phyloP scores from a whole-genome alignment of 2,797 vertebrate genomes.

The Tiaroga cobitis region DNA sequence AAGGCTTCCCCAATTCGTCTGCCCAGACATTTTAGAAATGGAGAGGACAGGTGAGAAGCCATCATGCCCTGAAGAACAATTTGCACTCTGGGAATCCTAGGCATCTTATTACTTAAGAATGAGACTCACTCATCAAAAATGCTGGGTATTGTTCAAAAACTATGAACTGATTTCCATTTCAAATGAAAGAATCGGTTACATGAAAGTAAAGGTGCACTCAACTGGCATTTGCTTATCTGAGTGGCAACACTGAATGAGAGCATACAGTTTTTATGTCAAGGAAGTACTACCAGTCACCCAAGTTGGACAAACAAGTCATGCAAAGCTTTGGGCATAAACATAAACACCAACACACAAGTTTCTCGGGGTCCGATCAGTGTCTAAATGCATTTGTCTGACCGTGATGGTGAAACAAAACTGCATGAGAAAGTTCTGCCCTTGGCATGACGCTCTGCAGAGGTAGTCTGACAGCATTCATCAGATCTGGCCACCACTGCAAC shows the following conservation, averaged over 20 bases:
- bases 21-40: background rate
- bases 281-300: background rate
- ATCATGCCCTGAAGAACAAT: slow-evolving; percentile 1
- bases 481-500: slow-evolving; percentile 44
- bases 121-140: background rate
- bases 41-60: background rate
- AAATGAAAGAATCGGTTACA: background rate
- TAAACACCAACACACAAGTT: background rate
- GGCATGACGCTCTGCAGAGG: slow-evolving; percentile 23
- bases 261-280: background rate
- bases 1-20: background rate
- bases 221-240: background rate
- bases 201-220: background rate
- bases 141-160: background rate
- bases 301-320: slow-evolving; percentile 23
- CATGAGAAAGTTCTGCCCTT: background rate
- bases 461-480: slow-evolving; percentile 52
- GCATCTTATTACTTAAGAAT: slow-evolving; percentile 10
- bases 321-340: slow-evolving; percentile 1
- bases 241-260: slow-evolving; percentile 15
- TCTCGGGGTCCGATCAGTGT: background rate
- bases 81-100: slow-evolving; percentile 17
- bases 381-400: background rate
- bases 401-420: background rate
- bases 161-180: background rate